These are phyloP conservation scores for Neoscelio sp. DNA, from an alignment of 2,888 invertebrate genomes.

Conservation along the genomic window DNA sequence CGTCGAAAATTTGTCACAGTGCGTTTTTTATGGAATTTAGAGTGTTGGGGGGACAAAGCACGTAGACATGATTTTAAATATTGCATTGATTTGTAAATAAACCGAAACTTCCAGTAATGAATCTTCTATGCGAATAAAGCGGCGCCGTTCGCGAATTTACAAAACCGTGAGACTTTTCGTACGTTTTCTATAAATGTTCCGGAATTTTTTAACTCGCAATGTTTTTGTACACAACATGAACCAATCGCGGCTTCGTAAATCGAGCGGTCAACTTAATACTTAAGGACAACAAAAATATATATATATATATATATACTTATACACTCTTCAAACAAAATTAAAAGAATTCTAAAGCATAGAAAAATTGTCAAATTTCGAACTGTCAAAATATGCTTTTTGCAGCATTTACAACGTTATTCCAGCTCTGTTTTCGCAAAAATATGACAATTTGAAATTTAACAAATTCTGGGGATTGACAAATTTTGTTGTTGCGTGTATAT, in stretches of 20 bases:
- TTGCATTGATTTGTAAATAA: conserved; percentile 83
- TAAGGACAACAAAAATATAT: conserved; percentile 56
- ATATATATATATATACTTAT: conserved; percentile 71
- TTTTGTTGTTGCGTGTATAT: too few relatives aligned
- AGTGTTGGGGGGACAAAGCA: conserved; percentile 73
- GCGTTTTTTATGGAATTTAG: conserved; percentile 71
- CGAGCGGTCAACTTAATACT: conserved; percentile 60
- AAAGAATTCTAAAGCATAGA: too few relatives aligned
- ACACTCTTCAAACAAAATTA: too few relatives aligned
- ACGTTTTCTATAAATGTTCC: conserved; percentile 73
- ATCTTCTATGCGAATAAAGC: conserved; percentile 71
- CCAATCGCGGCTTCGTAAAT: conserved; percentile 64
- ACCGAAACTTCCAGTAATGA: conserved; percentile 78
- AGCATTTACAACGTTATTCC: too few relatives aligned
- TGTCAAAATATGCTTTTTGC: too few relatives aligned
- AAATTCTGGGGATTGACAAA: too few relatives aligned
- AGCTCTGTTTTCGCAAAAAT: too few relatives aligned
- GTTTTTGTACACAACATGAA: conserved; percentile 75
- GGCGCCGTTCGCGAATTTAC: conserved; percentile 67
- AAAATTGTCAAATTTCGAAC: too few relatives aligned
- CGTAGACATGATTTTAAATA: conserved; percentile 78
- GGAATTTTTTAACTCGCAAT: conserved; percentile 74
- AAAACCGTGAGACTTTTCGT: conserved; percentile 70
- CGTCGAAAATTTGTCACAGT: conserved; percentile 72
- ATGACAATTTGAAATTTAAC: too few relatives aligned